Evolutionary conservation across 2,797 vertebrate species (phyloP).

Genomic region (Sphaeramia orbicularis): DNA sequence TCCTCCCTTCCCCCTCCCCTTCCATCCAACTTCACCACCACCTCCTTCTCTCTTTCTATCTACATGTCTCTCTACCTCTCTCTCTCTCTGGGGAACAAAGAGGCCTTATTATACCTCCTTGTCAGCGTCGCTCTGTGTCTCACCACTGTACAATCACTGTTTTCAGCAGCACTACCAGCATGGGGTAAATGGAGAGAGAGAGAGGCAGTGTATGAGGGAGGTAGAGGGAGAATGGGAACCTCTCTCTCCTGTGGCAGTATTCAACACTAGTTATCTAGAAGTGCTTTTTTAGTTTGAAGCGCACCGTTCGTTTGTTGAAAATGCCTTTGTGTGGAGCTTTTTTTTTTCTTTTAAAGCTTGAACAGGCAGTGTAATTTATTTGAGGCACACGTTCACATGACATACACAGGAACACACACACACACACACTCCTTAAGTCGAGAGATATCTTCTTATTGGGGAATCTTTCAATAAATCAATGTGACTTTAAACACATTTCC

Average conservation of each 20-base stretch:
- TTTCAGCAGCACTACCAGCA: slow-evolving; percentile 80
- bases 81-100: slow-evolving; percentile 82
- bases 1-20: background rate
- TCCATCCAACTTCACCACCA: background rate
- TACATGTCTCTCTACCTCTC: slow-evolving; percentile 64
- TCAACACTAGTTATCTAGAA: slow-evolving; percentile 71
- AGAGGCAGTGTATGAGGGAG: slow-evolving; percentile 53
- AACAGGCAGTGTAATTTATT: slow-evolving; percentile 78
- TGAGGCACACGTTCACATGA: slow-evolving; percentile 74
- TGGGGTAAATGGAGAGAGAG: slow-evolving; percentile 79
- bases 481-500: slow-evolving; percentile 92
- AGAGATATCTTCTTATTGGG: slow-evolving; percentile 89
- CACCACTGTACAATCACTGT: slow-evolving; percentile 82
- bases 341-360: slow-evolving; percentile 57
- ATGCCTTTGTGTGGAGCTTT: slow-evolving; percentile 67
- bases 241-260: slow-evolving; percentile 67
- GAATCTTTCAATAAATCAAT: slow-evolving; percentile 93
- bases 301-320: slow-evolving; percentile 69
- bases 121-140: slow-evolving; percentile 78
- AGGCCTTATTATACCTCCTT: slow-evolving; percentile 81
- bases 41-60: slow-evolving; percentile 26
- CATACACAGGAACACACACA: slow-evolving; percentile 52
- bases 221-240: slow-evolving; percentile 57
- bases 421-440: slow-evolving; percentile 76
- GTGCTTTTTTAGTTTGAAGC: slow-evolving; percentile 69